These are phyloP conservation scores for Drosophila nigrodunni DNA, from an alignment of 1,140 invertebrate genomes.

Conservation along the genomic window DNA sequence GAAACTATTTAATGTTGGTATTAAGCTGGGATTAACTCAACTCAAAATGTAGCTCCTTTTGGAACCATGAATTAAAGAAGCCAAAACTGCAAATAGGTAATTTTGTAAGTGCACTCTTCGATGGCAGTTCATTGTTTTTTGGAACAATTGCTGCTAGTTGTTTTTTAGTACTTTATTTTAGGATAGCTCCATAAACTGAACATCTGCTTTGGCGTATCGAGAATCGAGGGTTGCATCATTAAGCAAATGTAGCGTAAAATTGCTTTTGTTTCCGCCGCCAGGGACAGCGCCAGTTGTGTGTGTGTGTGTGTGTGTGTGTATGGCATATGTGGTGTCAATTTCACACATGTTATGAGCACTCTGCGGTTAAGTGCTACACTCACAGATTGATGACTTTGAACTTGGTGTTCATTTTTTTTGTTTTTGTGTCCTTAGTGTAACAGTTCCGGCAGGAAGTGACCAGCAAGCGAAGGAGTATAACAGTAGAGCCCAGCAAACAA, in stretches of 20 bases:
- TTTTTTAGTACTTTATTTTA: conserved; percentile 47
- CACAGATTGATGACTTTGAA: conserved; percentile 72
- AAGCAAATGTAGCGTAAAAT: conserved; percentile 81
- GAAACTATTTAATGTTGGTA: too few relatives aligned
- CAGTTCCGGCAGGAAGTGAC: conserved; percentile 70
- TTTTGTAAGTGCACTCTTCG: background rate
- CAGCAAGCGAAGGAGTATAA: conserved; percentile 31
- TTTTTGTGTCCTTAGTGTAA: conserved; percentile 48
- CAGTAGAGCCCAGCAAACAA: conserved; percentile 1
- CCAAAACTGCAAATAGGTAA: background rate
- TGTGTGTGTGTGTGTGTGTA: conserved; percentile 46
- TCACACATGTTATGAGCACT: conserved; percentile 79
- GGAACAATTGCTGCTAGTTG: conserved; percentile 7
- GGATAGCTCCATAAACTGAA: conserved; percentile 36
- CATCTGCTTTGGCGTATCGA: conserved; percentile 49
- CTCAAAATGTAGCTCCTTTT: too few relatives aligned
- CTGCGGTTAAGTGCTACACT: conserved; percentile 54
- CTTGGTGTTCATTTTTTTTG: background rate
- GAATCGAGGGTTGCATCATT: conserved; percentile 62
- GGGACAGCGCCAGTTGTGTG: conserved; percentile 1
- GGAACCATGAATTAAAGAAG: background rate
- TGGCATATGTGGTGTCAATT: conserved; percentile 77
- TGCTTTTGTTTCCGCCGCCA: conserved; percentile 62
- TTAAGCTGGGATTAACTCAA: too few relatives aligned
- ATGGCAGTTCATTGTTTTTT: background rate